Percentiles rank a stretch among this genome's conserved stretches.
phyloP scores from a whole-genome alignment of 35 echinoderm and acorn worm species.

The Ptychodera flava region DNA sequence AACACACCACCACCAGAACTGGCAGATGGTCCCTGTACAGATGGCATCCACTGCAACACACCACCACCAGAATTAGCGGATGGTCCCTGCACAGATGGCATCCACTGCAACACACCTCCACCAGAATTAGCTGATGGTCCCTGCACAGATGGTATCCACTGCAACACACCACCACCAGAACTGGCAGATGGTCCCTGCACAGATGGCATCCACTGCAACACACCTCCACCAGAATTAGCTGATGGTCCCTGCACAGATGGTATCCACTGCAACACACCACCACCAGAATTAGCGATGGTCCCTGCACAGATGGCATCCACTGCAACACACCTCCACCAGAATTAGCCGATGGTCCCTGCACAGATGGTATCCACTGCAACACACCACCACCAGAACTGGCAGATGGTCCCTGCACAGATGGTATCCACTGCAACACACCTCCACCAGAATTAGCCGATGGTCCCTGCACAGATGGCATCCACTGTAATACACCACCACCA shows the following conservation, averaged over 20 bases:
- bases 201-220: constrained; percentile 63
- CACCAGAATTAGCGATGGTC: constrained; percentile 28
- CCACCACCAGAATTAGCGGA: constrained; percentile 22
- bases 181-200: constrained; percentile 27
- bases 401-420: constrained; percentile 35
- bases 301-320: constrained; percentile 42
- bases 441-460: constrained; percentile 17
- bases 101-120: constrained; percentile 76
- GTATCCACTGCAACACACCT: constrained; percentile 55
- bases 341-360: background rate
- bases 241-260: constrained; percentile 59
- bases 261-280: constrained; percentile 64
- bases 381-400: constrained; percentile 63
- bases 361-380: constrained; percentile 49
- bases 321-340: constrained; percentile 46
- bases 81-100: constrained; percentile 22
- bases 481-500: constrained; percentile 6
- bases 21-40: background rate
- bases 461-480: constrained; percentile 4
- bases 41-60: background rate
- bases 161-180: constrained; percentile 36
- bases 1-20: constrained; percentile 32
- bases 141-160: constrained; percentile 59
- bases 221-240: constrained; percentile 40
- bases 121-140: constrained; percentile 49